Evolutionary conservation across 2,888 invertebrate species (phyloP), one percentile per base, ranked within the genome.

Genomic region (Orchesella flavescens): DNA sequence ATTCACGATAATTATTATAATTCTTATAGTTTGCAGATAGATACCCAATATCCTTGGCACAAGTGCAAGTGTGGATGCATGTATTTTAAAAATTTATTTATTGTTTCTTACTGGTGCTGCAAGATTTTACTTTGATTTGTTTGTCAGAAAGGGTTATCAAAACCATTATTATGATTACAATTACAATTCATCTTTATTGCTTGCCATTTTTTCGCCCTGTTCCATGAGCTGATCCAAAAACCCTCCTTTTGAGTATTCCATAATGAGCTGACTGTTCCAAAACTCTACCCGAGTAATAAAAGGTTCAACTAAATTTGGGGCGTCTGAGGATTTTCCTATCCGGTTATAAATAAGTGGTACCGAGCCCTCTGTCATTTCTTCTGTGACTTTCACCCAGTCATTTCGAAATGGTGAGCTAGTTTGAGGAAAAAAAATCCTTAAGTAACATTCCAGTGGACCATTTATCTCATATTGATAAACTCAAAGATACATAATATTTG

Each of bases 301-400:
- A 0, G 86, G 85, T 63, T 87, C 87, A n/a, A 61, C 17, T 12
- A 87, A 63, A 15, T 63, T 61, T 9, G 34, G 21, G 13, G 19
- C 24, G n/a, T 46, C 43, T 10, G 46, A 49, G 2, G 19, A 19
- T 1, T 68, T 59, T 19, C 83, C 81, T 34, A 87, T 77, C 49
- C 84, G 73, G 49, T 87, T 87, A 71, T 86, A 87, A 0, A 81
- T n/a, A 1, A 86, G 17, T 13, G 86, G 83, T 17, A 49, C 61
- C 7, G 57, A 43, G 9, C 77, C 85, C 15, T 75, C 57, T 12
- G 72, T 59, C 80, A 85, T 85, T 46, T 61, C 79, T 24, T n/a
- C 71, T 34, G 83, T 65, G 15, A 84, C 73, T 23, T 72, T 10
- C 46, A 55, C 61, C 86, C 86, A 81, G 43, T 69, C 61, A 13